Evolutionary conservation across 2,888 invertebrate genomes (phyloP), one percentile per base, ranked within the genome.

Genomic region (Euzophera pinguis): DNA sequence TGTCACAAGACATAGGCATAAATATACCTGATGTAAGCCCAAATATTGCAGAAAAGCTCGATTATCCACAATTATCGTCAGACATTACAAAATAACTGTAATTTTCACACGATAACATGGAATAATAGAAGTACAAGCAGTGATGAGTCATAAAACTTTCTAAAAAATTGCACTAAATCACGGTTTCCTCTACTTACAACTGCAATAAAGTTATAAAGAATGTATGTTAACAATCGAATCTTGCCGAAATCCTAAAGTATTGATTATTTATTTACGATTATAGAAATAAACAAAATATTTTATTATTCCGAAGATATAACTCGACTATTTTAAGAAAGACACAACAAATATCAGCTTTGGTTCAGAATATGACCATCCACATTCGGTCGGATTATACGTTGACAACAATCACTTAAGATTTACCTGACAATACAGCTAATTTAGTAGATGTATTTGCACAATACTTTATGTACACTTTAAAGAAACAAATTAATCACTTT

Each of bases 371-470:
- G 13, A 38, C 29, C 50, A 43, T 50, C 50, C 53, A 8, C 53
- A 59, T 57, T 63, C 50, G 35, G 50, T 53, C 37, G 60, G 53
- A 6, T 67, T 52, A 52, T 59, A 57, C 59, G 60, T 63, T 63
- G 67, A 66, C 69, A 69, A 61, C 55, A 60, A 56, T 39, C 35
- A 41, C 58, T 65, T 66, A n/a, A n/a, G n/a, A n/a, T n/a, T 71
- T 73, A 72, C 71, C 65, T 65, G 59, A 35, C 58, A 53, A 59
- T 54, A 34, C 27, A 17, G 35, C 14, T 27, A 50, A 52, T 52
- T 27, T 37, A n/a, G 22, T 42, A 13, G 52, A 49, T 47, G 52
- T 48, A 3, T 6, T 16, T 9, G 22, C 5, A 7, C 8, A 9
- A 16, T 34, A 42, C n/a, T 13, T 12, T 7, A 8, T 34, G 14